These are phyloP conservation scores for Cheilosia pagana DNA, from an alignment of 2,888 invertebrate genomes.

Conservation along the genomic window DNA sequence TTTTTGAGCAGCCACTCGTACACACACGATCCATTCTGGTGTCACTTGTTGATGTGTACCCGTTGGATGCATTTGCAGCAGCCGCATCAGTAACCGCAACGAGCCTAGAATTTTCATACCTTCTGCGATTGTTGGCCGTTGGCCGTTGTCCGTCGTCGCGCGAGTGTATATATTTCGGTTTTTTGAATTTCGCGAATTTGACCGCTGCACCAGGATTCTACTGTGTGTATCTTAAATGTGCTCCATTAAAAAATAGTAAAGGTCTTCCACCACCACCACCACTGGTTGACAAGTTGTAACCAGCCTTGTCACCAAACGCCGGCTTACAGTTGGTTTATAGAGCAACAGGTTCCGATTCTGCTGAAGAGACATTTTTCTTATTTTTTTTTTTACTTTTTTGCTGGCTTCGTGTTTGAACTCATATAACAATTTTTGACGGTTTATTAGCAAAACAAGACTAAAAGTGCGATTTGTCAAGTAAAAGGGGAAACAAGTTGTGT, in stretches of 20 bases:
- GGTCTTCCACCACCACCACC: conserved; percentile 16
- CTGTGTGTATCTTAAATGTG: conserved; percentile 42
- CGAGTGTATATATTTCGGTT: conserved; percentile 68
- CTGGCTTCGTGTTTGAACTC: conserved; percentile 60
- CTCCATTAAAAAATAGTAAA: conserved; percentile 47
- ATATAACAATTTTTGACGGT: conserved; percentile 54
- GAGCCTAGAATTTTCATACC: conserved; percentile 68
- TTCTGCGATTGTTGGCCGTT: conserved; percentile 53
- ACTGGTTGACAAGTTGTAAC: conserved; percentile 54
- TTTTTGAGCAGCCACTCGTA: conserved; percentile 66
- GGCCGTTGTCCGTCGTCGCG: conserved; percentile 49
- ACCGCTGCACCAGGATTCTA: conserved; percentile 25
- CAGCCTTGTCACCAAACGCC: conserved; percentile 50
- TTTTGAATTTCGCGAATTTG: conserved; percentile 62
- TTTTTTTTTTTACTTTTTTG: conserved; percentile 39
- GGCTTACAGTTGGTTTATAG: conserved; percentile 48
- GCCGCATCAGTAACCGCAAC: conserved; percentile 60
- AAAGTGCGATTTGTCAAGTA: conserved; percentile 37
- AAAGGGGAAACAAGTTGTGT: conserved; percentile 48
- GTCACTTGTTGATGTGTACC: conserved; percentile 71
- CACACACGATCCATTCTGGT: conserved; percentile 68
- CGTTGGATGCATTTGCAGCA: conserved; percentile 69
- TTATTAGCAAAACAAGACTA: conserved; percentile 68
- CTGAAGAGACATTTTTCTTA: conserved; percentile 41
- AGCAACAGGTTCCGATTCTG: conserved; percentile 63